Evolutionary conservation across 2,113 vertebrate species (phyloP), one percentile per base, ranked within the genome.

Genomic region (Prionailurus viverrinus): DNA sequence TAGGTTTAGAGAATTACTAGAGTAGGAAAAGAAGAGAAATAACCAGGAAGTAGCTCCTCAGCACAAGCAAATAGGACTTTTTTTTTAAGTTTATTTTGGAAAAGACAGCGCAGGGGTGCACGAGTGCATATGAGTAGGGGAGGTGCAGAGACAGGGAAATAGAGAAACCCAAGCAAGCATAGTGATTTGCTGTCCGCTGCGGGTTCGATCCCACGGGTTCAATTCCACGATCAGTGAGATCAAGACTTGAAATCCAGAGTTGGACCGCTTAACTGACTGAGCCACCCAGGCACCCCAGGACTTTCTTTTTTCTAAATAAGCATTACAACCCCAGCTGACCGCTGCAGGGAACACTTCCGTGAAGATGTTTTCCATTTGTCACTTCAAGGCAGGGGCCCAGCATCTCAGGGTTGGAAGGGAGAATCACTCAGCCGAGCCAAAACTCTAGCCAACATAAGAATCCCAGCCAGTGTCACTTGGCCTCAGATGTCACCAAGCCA

Each of bases 401-500:
- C 36, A 79, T n/a, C 65, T 65, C 83, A 88, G 41, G 45, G 45
- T 8, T 51, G 41, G 68, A 90, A 53, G 36, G 18, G 36, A 84
- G 73, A 86, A 89, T 51, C 61, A 91, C 63, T 55, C 36, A 53
- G 29, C 27, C 7, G 23, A 87, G 68, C 36, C 86, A 92, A 45
- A 92, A 96, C n/a, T 31, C 48, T 51, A 65, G 51, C 39, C 63
- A 82, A 23, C 63, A 7, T 27, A 81, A 78, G 51, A 95, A 95
- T 82, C 45, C 25, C 41, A 95, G 41, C 29, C 58, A 78, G 86
- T 7, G 36, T 71, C 73, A 58, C 31, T 36, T 19, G 19, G 76
- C 66, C 58, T 96, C 39, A 31, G 82, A 29, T 92, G 92, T 80
- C 91, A 91, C 25, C 79, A 29, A 48, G 27, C 48, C 78, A 89